These are phyloP conservation scores for Salticus scenicus DNA, from an alignment of 2,888 invertebrate species.

Conservation along the genomic window DNA sequence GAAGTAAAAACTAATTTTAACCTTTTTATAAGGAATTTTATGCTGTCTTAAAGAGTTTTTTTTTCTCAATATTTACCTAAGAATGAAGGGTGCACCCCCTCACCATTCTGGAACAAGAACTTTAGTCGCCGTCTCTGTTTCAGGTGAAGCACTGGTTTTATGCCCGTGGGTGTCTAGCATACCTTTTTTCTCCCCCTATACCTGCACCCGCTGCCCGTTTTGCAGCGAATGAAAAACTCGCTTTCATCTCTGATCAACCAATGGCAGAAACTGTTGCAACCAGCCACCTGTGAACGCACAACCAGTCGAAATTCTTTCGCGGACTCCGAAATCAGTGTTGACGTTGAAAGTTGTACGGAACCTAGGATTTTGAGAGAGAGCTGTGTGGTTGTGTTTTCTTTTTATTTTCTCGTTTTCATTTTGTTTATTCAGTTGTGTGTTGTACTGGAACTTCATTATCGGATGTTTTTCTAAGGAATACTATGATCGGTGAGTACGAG, in stretches of 20 bases:
- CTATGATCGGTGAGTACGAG: background rate
- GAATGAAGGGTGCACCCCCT: no score
- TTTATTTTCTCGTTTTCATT: no score
- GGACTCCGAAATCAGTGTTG: background rate
- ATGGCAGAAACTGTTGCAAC: background rate
- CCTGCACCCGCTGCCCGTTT: background rate
- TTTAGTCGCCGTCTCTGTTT: no score
- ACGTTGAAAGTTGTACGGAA: background rate
- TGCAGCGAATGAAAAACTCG: background rate
- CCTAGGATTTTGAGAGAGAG: background rate
- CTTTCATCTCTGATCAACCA: background rate
- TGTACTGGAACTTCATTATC: background rate
- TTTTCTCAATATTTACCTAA: no score
- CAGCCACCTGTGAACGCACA: background rate
- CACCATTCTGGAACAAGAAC: no score
- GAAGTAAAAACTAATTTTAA: no score
- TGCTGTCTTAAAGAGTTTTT: no score
- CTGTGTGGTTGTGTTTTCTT: background rate
- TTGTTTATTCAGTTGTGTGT: background rate
- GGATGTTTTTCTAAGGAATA: background rate
- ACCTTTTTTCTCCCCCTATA: background rate
- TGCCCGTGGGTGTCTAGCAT: slow-evolving; percentile 16
- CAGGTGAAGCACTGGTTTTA: slow-evolving; percentile 15
- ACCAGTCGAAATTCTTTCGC: slow-evolving; percentile 6
- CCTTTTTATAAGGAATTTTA: no score